These are phyloP conservation scores for Arrhopalites spinosus DNA, from an alignment of 2,888 invertebrate species.

Conservation along the genomic window DNA sequence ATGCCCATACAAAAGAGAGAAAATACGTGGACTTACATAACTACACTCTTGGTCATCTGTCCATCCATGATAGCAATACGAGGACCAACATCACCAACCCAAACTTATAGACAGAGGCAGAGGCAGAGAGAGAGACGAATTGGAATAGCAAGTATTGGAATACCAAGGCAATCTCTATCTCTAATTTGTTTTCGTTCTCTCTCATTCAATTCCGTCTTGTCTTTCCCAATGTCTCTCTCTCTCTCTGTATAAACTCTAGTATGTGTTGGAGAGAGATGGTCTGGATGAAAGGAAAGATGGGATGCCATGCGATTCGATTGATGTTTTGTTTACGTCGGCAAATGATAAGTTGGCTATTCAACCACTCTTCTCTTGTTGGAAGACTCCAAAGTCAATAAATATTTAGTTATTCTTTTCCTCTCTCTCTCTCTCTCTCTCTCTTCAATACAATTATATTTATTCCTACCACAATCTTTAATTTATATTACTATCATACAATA, in stretches of 20 bases:
- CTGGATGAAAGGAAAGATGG: neutral
- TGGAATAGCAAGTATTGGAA: constrained; percentile 1
- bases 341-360: neutral
- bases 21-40: too few species aligned
- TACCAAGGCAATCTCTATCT: neutral
- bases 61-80: too few species aligned
- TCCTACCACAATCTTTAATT: too few species aligned
- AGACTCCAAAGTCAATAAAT: neutral
- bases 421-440: neutral
- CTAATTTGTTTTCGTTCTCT: constrained; percentile 14
- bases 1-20: neutral
- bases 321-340: constrained; percentile 16
- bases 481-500: too few species aligned
- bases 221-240: neutral
- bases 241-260: neutral
- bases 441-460: neutral
- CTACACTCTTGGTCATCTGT: too few species aligned
- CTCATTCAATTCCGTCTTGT: neutral
- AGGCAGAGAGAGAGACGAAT: neutral
- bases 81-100: too few species aligned
- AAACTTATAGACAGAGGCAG: neutral
- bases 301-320: neutral
- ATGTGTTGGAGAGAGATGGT: neutral
- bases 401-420: neutral
- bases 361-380: neutral